These are phyloP conservation scores for Agrochola macilenta DNA, from an alignment of 2,888 invertebrate genomes.

Conservation along the genomic window DNA sequence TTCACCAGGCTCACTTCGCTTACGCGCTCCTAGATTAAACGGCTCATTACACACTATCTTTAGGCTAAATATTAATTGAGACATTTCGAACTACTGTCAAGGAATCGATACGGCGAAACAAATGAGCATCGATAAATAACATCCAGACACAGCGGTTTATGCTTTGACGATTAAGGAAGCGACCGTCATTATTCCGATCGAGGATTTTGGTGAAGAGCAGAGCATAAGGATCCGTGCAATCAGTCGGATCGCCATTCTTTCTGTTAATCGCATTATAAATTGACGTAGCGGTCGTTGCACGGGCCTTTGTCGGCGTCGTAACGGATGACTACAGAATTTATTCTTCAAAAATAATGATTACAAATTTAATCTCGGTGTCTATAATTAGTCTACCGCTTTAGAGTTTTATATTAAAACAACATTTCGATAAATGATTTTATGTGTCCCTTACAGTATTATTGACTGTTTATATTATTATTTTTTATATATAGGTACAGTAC, in stretches of 20 bases:
- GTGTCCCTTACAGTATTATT: slow-evolving; percentile 41
- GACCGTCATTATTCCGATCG: slow-evolving; percentile 77
- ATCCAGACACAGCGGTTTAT: slow-evolving; percentile 70
- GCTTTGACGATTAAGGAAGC: slow-evolving; percentile 77
- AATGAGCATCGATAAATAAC: slow-evolving; percentile 82
- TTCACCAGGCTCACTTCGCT: slow-evolving; percentile 86
- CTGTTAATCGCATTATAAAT: slow-evolving; percentile 89
- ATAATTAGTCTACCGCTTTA: slow-evolving; percentile 79
- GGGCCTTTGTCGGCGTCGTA: slow-evolving; percentile 86
- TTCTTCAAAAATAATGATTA: slow-evolving; percentile 83
- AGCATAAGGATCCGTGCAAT: slow-evolving; percentile 84
- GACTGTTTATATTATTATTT: slow-evolving; percentile 12
- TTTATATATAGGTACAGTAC: background rate
- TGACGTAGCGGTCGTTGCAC: slow-evolving; percentile 82
- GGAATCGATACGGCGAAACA: slow-evolving; percentile 78
- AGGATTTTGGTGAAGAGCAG: slow-evolving; percentile 80
- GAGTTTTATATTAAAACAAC: slow-evolving; percentile 51
- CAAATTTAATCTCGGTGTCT: slow-evolving; percentile 81
- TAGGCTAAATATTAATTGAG: slow-evolving; percentile 90
- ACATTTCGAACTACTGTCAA: slow-evolving; percentile 85
- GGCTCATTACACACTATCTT: slow-evolving; percentile 88
- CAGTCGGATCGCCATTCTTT: slow-evolving; percentile 86
- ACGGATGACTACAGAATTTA: slow-evolving; percentile 81
- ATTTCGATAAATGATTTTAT: slow-evolving; percentile 60
- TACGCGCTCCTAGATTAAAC: slow-evolving; percentile 87